Base-by-base conservation (phyloP, 92 coral and sea anemone species). In the Paragorgia papillata region DNA sequence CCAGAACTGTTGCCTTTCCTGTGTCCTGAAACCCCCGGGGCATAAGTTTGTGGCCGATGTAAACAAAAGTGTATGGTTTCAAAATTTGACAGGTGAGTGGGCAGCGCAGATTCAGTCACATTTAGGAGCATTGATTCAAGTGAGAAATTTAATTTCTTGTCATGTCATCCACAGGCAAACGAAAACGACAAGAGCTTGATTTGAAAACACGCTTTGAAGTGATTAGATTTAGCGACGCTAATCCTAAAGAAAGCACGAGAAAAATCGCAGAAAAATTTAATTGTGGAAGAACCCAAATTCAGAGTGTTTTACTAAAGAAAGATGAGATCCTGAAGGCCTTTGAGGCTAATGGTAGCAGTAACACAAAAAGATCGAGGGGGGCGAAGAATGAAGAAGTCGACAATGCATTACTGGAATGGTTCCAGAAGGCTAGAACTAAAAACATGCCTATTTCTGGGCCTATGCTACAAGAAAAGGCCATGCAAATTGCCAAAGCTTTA, bases 221-320 rank as follows among this genome's bases (percentile, higher is more conserved):
- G 9, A 46, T 82, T 66, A 41, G 48, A 56, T 64, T 65, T 64
- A 50, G 83, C 60, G 83, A 65, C 29, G n/a, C n/a, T n/a, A 76
- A 76, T 55, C 79, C 87, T 50, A 46, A 53, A 10, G 83, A 29
- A 53, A 73, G 83, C 73, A 66, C 62, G 35, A 83, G 83, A 67
- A 76, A 76, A 68, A 53, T 83, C 43, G 79, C 73, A 66, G 87
- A 76, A 76, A 55, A 83, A 46, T 76, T 83, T 83, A 43, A 66
- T 46, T 76, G 83, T 57, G 83, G 87, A 25, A 83, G 56, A 76
- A 83, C 87, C 57, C 87, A 83, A 66, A 83, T 83, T 30, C 82
- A 83, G 62, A 66, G 26, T 69, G 73, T 74, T 73, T 62, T 82
- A 80, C 49, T 25, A 41, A 75, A 83, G 87, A 67, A 57, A 68